Conservation (phyloP, 2,888 invertebrate genomes). For the Ennomos erosarius region DNA sequence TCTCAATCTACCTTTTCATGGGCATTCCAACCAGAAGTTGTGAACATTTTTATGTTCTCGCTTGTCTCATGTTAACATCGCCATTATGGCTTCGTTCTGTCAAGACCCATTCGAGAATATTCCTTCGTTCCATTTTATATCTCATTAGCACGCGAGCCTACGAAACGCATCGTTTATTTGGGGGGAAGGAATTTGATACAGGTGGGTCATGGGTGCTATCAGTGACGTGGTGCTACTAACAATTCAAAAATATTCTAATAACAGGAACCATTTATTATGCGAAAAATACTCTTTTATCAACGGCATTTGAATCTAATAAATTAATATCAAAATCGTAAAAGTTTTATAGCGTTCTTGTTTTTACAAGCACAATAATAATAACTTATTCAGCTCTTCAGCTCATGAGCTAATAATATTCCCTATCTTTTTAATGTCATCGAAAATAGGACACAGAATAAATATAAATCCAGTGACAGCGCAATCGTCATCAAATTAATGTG, state of each 20-base stretch:
- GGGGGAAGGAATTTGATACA: neutral
- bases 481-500: constrained; percentile 31
- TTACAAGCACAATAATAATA: constrained; percentile 1
- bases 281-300: no score
- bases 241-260: no score
- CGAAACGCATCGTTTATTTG: constrained; percentile 7
- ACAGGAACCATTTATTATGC: no score
- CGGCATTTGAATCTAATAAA: no score
- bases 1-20: no score
- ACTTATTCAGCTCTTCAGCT: constrained; percentile 5
- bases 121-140: constrained; percentile 12
- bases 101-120: constrained; percentile 19
- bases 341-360: neutral
- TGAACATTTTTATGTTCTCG: constrained; percentile 12
- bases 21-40: constrained; percentile 2
- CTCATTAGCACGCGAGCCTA: constrained; percentile 16
- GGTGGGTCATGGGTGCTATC: no score
- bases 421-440: constrained; percentile 13
- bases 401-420: no score
- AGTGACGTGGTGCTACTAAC: no score
- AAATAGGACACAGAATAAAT: constrained; percentile 14
- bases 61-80: constrained; percentile 13
- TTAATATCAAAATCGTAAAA: no score
- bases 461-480: constrained; percentile 19
- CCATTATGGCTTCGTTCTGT: constrained; percentile 11